Percentiles rank a stretch among this genome's conserved stretches.
Conservation (phyloP, 92 coral and sea anemone species). For the Diadumene lineata region DNA sequence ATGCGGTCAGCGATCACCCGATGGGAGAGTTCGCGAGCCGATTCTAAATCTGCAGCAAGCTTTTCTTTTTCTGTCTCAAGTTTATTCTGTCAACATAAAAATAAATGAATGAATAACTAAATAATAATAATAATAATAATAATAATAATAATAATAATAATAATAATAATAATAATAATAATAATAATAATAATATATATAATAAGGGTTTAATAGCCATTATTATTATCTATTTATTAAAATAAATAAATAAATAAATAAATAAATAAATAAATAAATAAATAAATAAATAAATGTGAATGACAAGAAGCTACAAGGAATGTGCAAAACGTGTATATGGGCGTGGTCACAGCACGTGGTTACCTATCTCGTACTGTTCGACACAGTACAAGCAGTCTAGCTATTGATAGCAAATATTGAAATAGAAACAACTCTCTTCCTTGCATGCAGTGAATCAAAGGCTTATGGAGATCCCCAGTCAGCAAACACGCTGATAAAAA, state of each 20-base stretch:
- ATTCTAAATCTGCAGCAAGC: constrained; percentile 74
- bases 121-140: not conserved
- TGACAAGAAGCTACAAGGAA: too few species aligned
- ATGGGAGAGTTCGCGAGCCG: constrained; percentile 81
- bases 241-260: too few species aligned
- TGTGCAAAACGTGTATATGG: not conserved
- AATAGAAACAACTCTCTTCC: not conserved
- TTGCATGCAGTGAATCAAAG: not conserved
- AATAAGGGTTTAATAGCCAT: too few species aligned
- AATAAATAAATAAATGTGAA: too few species aligned
- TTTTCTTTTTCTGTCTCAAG: constrained; percentile 80
- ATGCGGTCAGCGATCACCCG: constrained; percentile 73
- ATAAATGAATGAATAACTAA: constrained; percentile 8
- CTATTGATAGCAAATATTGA: not conserved
- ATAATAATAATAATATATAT: too few species aligned
- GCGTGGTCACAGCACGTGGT: not conserved
- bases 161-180: too few species aligned
- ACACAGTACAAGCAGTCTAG: not conserved
- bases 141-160: too few species aligned
- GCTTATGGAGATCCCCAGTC: not conserved
- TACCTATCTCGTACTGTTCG: not conserved
- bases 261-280: too few species aligned
- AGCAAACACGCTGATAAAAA: not conserved
- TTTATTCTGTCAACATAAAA: constrained; percentile 59
- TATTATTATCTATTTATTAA: too few species aligned